These are phyloP conservation scores for Eolophus roseicapilla DNA, from an alignment of 2,113 vertebrate species.

Conservation along the genomic window DNA sequence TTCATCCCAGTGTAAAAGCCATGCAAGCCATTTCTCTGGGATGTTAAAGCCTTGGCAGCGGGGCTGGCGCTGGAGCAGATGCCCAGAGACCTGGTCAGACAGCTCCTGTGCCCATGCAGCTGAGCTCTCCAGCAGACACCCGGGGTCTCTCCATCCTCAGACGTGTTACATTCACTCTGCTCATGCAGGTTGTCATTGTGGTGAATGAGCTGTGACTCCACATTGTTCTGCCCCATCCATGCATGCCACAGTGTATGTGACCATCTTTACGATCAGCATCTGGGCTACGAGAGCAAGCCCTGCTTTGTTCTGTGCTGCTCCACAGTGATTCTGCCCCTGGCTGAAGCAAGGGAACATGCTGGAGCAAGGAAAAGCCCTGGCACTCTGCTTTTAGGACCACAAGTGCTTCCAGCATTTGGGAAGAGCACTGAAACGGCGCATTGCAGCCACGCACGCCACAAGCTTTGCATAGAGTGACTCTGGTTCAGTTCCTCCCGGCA, in stretches of 20 bases:
- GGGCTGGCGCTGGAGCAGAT: not conserved
- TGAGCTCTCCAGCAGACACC: not conserved
- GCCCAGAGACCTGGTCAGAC: not conserved
- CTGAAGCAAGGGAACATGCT: not conserved
- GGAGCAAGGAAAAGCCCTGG: not conserved
- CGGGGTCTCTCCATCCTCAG: rapidly evolving
- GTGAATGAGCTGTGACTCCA: rapidly evolving
- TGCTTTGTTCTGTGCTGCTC: rapidly evolving
- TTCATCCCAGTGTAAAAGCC: not conserved
- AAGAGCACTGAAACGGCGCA: rapidly evolving
- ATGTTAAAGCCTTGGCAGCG: not conserved
- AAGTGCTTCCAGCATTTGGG: rapidly evolving
- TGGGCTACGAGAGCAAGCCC: not conserved
- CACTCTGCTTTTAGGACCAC: not conserved
- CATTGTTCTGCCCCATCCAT: not conserved
- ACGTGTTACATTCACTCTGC: rapidly evolving
- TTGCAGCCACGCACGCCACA: rapidly evolving
- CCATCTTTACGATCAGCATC: not conserved
- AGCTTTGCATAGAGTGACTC: rapidly evolving
- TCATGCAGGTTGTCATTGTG: not conserved
- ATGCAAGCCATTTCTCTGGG: not conserved
- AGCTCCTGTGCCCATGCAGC: not conserved
- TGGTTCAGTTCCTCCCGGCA: not conserved
- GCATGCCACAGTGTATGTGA: rapidly evolving
- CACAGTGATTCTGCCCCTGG: rapidly evolving